Evolutionary conservation across 2,888 invertebrate species (phyloP), one percentile per base, ranked within the genome.

Genomic region (Drosophila anomelani): DNA sequence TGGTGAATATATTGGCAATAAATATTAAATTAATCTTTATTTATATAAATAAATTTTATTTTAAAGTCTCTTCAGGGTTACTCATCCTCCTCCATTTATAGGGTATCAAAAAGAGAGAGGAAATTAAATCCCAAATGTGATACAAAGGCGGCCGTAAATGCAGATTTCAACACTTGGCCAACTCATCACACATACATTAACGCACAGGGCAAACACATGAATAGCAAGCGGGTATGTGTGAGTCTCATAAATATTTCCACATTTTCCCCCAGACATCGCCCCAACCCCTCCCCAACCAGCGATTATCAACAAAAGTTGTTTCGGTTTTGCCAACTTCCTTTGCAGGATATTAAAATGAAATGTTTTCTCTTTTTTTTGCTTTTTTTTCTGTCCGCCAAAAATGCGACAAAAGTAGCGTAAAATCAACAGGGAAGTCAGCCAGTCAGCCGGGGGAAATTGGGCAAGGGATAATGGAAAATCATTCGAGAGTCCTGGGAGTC

Each of bases 231-330:
- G 41, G 17, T 46, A 46, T 54, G 41, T 61, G 58, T 46, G 32
- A 17, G 46, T 57, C 85, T 85, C 86, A 88, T 84, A 86, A 88
- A 88, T 86, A 85, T 83, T 84, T 88, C 75, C 88, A 70, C 76
- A 73, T 77, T 80, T 83, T 74, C 78, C 72, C 78, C 63, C 54
- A 23, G 20, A 17, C 12, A 53, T 15, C 13, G 10, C 10, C 17
- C 36, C 36, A 17, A 36, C 66, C 62, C 53, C 34, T 32, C 47
- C 5, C 17, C 20, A n/a, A n/a, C 20, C 69, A 36, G 26, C 34
- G 47, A 36, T 64, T 64, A 64, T 64, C 62, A 49, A 47, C 46
- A 53, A 66, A 66, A 66, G 64, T 72, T 59, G 53, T n/a, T 69
- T 69, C 70, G 46, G 41, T 29, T 54, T 47, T 44, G 26, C 36